Percentiles rank a stretch among this genome's conserved stretches.
phyloP scores from a whole-genome alignment of 2,797 vertebrate species.

The Pampus argenteus region DNA sequence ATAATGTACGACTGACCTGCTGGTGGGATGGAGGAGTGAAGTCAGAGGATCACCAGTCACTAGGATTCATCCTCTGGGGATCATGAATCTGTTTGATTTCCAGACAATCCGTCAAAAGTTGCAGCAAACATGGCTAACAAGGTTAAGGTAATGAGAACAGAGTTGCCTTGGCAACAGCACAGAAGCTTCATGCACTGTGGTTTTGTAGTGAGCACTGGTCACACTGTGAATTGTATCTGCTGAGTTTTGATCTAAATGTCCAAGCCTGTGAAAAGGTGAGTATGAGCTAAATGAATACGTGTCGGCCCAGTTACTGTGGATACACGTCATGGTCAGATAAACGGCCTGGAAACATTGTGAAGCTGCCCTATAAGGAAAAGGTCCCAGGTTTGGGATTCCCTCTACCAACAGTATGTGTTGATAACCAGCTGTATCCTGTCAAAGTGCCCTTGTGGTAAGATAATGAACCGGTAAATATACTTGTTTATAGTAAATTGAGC shows the following conservation, averaged over 20 bases:
- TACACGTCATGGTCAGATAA: not conserved
- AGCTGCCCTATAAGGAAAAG: not conserved
- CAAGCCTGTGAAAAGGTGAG: not conserved
- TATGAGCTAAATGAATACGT: not conserved
- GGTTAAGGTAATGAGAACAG: not conserved
- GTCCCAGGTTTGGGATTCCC: not conserved
- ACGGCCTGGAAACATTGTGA: not conserved
- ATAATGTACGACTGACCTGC: no score
- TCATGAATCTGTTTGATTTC: no score
- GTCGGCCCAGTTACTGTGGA: not conserved
- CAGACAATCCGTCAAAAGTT: no score
- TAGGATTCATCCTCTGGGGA: no score
- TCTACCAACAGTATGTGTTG: not conserved
- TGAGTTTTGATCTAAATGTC: not conserved
- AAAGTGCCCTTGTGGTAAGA: constrained; percentile 41
- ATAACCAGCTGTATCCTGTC: not conserved
- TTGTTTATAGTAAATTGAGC: not conserved
- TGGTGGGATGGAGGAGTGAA: no score
- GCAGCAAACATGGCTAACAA: not conserved
- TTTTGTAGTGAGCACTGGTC: not conserved
- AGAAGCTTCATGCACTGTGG: not conserved
- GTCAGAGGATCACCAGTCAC: no score
- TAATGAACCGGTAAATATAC: not conserved
- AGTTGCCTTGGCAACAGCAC: constrained; percentile 17
- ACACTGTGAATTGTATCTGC: not conserved